Evolutionary conservation across 2,797 vertebrate species (phyloP).

Genomic region (Gastrophryne carolinensis): DNA sequence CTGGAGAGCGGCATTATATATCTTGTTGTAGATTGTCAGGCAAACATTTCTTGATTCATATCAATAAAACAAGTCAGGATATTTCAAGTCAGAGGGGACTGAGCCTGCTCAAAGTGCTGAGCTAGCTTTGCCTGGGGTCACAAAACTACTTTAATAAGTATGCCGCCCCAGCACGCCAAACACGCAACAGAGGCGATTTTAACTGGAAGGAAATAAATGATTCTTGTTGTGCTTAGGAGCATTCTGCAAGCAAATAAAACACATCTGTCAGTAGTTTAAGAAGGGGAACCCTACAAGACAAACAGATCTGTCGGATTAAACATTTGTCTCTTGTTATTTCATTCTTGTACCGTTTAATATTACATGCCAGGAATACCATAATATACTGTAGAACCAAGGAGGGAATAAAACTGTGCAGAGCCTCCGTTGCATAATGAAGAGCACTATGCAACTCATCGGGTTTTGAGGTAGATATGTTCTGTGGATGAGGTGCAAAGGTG

Average conservation of each 20-base stretch:
- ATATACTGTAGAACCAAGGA: too few relatives aligned
- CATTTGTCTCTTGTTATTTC: conserved; percentile 7
- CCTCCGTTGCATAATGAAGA: too few relatives aligned
- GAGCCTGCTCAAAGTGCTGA: conserved; percentile 18
- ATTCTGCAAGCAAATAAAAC: conserved; percentile 8
- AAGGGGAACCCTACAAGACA: neutral
- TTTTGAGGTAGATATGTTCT: too few relatives aligned
- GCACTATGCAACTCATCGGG: too few relatives aligned
- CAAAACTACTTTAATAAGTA: conserved; percentile 42
- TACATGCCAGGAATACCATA: too few relatives aligned
- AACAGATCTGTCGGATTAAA: neutral
- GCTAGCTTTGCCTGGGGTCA: conserved; percentile 37
- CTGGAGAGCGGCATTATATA: neutral
- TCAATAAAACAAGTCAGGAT: conserved; percentile 31
- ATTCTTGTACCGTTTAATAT: neutral
- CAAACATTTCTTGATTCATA: neutral
- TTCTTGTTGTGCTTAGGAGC: neutral
- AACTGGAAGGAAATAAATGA: conserved; percentile 18
- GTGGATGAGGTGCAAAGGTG: too few relatives aligned
- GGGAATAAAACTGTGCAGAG: too few relatives aligned
- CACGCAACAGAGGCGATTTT: conserved; percentile 27
- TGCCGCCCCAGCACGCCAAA: neutral
- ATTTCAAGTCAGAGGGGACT: conserved; percentile 18
- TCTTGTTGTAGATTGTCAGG: conserved; percentile 21
- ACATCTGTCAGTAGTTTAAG: conserved; percentile 5